Percentiles rank a stretch among this genome's conserved stretches.
Conservation (phyloP, 2,888 invertebrate genomes). For the Beris chalybata region DNA sequence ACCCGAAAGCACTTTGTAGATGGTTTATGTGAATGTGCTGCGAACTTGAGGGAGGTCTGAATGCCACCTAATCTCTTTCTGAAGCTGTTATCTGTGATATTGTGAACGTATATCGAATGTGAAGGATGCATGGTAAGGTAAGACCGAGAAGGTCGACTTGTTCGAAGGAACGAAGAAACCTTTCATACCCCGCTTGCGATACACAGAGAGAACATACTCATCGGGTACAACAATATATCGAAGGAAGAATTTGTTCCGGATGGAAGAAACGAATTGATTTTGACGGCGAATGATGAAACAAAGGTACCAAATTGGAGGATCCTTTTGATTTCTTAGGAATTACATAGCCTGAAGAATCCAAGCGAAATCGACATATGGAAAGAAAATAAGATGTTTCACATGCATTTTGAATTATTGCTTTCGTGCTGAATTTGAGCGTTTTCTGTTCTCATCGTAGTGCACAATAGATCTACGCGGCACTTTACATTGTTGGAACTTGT, state of each 20-base stretch:
- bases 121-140: neutral
- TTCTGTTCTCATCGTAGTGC: neutral
- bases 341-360: neutral
- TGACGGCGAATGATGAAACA: constrained; percentile 36
- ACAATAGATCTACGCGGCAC: no score
- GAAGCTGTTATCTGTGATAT: constrained; percentile 20
- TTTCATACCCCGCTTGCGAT: no score
- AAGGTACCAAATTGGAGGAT: constrained; percentile 28
- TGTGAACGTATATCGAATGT: constrained; percentile 14
- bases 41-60: constrained; percentile 18
- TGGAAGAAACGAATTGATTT: constrained; percentile 35
- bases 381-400: neutral
- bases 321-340: constrained; percentile 29
- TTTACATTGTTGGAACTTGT: no score
- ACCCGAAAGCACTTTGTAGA: constrained; percentile 35
- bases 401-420: neutral
- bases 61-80: constrained; percentile 26
- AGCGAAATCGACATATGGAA: no score
- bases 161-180: no score
- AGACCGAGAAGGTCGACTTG: no score
- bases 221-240: no score
- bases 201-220: no score
- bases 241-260: constrained; percentile 10
- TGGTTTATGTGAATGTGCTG: constrained; percentile 31
- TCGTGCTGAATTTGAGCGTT: neutral